A percentile compares a stretch with the other conserved stretches of the same genome.
phyloP scores from a whole-genome alignment of 2,888 invertebrate species.

The Hartigia nigra region DNA sequence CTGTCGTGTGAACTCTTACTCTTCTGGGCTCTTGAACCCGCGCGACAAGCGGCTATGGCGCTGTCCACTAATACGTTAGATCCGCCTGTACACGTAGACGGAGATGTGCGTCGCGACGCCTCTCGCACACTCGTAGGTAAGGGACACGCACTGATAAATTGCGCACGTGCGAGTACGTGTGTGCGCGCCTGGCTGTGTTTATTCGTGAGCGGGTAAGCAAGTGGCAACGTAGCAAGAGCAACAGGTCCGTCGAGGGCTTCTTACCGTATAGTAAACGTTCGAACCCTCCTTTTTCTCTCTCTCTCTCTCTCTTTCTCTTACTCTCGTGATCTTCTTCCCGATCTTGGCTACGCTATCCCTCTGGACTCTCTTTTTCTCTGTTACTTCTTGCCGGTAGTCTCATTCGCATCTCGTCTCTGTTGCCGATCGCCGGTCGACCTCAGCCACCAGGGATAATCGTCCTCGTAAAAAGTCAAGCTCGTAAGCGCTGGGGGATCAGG shows the following conservation, averaged over 20 bases:
- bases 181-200: not conserved
- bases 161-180: not conserved
- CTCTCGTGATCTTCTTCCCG: no score
- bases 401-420: not conserved
- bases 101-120: not conserved
- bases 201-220: not conserved
- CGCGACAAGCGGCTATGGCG: not conserved
- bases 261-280: slow-evolving; percentile 6
- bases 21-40: not conserved
- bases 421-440: not conserved
- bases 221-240: slow-evolving; percentile 9
- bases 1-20: not conserved
- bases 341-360: no score
- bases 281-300: not conserved
- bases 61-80: not conserved
- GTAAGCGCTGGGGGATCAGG: not conserved
- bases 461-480: not conserved
- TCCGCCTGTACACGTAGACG: not conserved
- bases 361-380: no score
- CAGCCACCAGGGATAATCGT: not conserved
- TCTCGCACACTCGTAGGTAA: not conserved
- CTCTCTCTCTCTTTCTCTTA: not conserved
- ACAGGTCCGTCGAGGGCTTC: slow-evolving; percentile 12
- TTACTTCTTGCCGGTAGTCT: not conserved
- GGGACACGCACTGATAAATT: not conserved